These are phyloP conservation scores for Dichetophora obliterata DNA, from an alignment of 2,888 invertebrate genomes.

Conservation along the genomic window DNA sequence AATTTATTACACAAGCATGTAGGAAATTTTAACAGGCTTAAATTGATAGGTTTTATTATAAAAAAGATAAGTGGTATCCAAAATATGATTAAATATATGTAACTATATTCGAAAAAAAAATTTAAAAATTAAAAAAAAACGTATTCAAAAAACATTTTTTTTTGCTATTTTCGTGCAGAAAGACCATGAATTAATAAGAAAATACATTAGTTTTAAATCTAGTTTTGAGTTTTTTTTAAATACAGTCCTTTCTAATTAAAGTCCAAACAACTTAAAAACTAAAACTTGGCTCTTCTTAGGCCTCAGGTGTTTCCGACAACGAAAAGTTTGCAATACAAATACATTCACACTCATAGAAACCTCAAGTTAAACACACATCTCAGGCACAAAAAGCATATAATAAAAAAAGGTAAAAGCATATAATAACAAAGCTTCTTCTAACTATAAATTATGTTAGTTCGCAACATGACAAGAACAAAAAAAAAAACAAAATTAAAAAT, in stretches of 20 bases:
- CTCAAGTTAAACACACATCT: not conserved
- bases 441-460: slow-evolving; percentile 7
- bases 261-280: not conserved
- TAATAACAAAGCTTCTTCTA: not conserved
- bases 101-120: too few relatives aligned
- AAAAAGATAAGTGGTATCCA: too few relatives aligned
- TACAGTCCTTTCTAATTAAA: not conserved
- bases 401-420: not conserved
- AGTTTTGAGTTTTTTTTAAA: too few relatives aligned
- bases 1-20: too few relatives aligned
- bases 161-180: too few relatives aligned
- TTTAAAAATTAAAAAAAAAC: too few relatives aligned
- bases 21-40: too few relatives aligned
- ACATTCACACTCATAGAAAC: not conserved
- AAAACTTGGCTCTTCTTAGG: not conserved
- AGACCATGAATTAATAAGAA: too few relatives aligned
- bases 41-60: too few relatives aligned
- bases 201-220: too few relatives aligned
- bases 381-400: not conserved
- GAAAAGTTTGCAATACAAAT: not conserved
- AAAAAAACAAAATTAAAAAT: not conserved
- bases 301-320: not conserved
- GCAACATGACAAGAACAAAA: not conserved
- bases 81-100: too few relatives aligned
- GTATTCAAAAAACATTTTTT: too few relatives aligned